These are phyloP conservation scores for Rhabdomys pumilio DNA, from an alignment of 2,797 vertebrate genomes.

Conservation along the genomic window DNA sequence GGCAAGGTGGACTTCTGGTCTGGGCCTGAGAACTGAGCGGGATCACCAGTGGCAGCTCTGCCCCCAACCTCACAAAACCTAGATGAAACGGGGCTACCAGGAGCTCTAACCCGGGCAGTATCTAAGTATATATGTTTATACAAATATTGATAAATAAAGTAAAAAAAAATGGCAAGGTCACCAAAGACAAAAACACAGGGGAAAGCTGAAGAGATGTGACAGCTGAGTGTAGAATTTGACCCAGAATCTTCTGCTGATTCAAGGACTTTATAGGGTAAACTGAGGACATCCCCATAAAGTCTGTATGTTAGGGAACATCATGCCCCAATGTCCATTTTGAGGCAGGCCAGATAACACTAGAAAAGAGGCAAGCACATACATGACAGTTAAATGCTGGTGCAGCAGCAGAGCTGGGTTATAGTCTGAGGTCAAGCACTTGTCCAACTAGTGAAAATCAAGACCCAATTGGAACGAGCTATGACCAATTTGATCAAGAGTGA, in stretches of 20 bases:
- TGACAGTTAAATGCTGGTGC: neutral
- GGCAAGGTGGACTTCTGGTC: no score
- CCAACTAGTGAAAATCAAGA: neutral
- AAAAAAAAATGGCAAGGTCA: slow-evolving; percentile 10
- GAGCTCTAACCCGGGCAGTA: no score
- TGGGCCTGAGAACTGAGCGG: no score
- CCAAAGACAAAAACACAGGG: neutral
- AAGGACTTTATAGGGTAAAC: neutral
- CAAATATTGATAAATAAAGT: no score
- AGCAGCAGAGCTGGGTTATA: neutral
- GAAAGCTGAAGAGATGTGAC: neutral
- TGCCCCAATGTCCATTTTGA: neutral
- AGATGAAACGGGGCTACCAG: no score
- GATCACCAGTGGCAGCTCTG: no score
- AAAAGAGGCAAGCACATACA: neutral
- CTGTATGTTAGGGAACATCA: neutral
- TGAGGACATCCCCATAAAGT: neutral
- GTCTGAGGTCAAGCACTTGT: neutral
- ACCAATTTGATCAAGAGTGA: neutral
- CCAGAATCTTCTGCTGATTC: neutral
- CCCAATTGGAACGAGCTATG: neutral
- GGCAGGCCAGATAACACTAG: neutral
- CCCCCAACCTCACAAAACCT: no score
- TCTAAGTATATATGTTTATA: no score
- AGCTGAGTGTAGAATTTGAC: neutral